Conservation (phyloP, 2,888 invertebrate species). For the Epicampocera succincta region DNA sequence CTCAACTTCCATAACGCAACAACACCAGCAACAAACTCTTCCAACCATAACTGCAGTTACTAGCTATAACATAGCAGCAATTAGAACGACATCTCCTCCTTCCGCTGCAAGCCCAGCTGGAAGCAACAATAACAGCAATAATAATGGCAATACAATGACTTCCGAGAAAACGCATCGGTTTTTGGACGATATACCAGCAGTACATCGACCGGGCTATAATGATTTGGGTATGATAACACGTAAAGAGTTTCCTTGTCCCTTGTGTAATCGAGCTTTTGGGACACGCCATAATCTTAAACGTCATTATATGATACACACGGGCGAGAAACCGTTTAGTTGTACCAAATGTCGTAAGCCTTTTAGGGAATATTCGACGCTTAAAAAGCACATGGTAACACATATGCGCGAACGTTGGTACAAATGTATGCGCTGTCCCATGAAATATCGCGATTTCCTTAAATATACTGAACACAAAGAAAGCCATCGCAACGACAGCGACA, state of each 20-base stretch:
- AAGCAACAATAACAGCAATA: conserved; percentile 26
- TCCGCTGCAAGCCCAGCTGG: conserved; percentile 10
- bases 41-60: conserved; percentile 41
- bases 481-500: conserved; percentile 71
- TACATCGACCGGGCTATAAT: conserved; percentile 70
- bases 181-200: conserved; percentile 69
- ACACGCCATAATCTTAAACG: conserved; percentile 81
- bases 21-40: conserved; percentile 19
- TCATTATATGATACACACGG: conserved; percentile 81
- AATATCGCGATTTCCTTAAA: conserved; percentile 79
- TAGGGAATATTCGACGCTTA: conserved; percentile 80
- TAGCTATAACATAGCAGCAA: conserved; percentile 30
- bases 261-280: conserved; percentile 80
- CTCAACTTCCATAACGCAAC: conserved; percentile 6
- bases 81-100: conserved; percentile 33
- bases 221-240: conserved; percentile 70
- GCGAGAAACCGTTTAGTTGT: conserved; percentile 80
- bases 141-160: conserved; percentile 33
- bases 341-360: conserved; percentile 79
- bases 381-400: conserved; percentile 81
- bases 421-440: conserved; percentile 76
- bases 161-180: conserved; percentile 65
- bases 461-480: conserved; percentile 77
- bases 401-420: conserved; percentile 80
- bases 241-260: conserved; percentile 78